phyloP scores from a whole-genome alignment of 2,797 vertebrate genomes.

The Sebastes itinus region DNA sequence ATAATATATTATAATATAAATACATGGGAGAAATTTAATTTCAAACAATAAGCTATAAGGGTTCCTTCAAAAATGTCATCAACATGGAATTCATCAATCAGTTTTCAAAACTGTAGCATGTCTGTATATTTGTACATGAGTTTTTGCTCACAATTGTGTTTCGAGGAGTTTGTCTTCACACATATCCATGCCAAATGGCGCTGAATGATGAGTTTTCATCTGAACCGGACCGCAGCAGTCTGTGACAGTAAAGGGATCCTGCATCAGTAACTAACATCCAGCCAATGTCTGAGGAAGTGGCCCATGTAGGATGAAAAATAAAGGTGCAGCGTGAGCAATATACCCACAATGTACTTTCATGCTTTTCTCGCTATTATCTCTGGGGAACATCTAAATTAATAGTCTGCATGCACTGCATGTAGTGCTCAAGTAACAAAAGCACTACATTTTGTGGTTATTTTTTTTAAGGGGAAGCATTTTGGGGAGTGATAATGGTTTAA shows the following conservation, averaged over 20 bases:
- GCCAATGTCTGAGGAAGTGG: not conserved
- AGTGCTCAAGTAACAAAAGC: not conserved
- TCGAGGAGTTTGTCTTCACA: not conserved
- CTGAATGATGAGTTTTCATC: not conserved
- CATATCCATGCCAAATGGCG: not conserved
- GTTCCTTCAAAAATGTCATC: not conserved
- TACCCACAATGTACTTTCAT: not conserved
- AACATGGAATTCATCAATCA: not conserved
- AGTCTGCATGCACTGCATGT: not conserved
- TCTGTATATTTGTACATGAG: not conserved
- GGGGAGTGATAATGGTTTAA: constrained; percentile 34
- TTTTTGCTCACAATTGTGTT: not conserved
- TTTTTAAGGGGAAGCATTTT: constrained; percentile 26
- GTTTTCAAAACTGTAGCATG: not conserved
- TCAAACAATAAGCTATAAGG: not conserved
- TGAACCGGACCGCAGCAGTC: not conserved
- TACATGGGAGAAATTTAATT: not conserved
- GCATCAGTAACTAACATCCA: constrained; percentile 17
- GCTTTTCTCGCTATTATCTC: not conserved
- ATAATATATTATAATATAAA: not conserved
- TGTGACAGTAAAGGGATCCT: not conserved
- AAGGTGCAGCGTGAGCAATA: not conserved
- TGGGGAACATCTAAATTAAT: constrained; percentile 1
- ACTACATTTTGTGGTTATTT: constrained; percentile 16
- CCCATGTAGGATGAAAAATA: not conserved